A percentile compares a stretch with the other conserved stretches of the same genome.
Conservation (phyloP, 2,797 vertebrate species). For the Sphaeramia orbicularis region DNA sequence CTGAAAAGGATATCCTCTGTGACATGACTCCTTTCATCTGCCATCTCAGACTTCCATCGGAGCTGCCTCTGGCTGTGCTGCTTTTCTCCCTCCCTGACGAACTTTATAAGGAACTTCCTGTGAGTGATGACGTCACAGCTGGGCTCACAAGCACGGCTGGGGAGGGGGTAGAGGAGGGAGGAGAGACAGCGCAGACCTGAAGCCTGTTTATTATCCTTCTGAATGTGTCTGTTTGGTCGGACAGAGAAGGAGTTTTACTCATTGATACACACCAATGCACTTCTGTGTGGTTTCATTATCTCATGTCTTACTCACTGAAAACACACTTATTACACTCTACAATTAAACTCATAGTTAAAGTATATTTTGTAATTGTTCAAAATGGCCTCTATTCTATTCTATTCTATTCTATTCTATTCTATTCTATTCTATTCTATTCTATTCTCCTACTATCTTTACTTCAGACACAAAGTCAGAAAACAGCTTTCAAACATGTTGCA, state of each 20-base stretch:
- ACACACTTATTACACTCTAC: too few relatives aligned
- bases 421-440: too few relatives aligned
- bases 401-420: too few relatives aligned
- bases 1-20: constrained; percentile 50
- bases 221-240: constrained; percentile 34
- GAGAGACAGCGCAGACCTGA: constrained; percentile 42
- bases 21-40: constrained; percentile 53
- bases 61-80: constrained; percentile 54
- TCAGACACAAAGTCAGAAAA: too few relatives aligned
- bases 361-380: too few relatives aligned
- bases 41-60: constrained; percentile 56
- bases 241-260: constrained; percentile 28
- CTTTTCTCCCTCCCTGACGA: constrained; percentile 64
- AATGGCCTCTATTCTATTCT: too few relatives aligned
- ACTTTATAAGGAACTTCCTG: constrained; percentile 88
- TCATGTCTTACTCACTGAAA: too few relatives aligned
- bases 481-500: too few relatives aligned
- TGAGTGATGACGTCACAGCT: constrained; percentile 77
- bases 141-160: constrained; percentile 36
- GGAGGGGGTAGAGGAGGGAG: constrained; percentile 40
- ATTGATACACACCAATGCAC: constrained; percentile 12
- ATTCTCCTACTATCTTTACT: too few relatives aligned
- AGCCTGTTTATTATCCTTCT: constrained; percentile 45
- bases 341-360: too few relatives aligned
- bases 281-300: not conserved